A percentile compares a stretch with the other conserved stretches of the same genome.
Evolutionary conservation across 2,113 vertebrate species (phyloP).

Genomic region (Hemiscyllium ocellatum): DNA sequence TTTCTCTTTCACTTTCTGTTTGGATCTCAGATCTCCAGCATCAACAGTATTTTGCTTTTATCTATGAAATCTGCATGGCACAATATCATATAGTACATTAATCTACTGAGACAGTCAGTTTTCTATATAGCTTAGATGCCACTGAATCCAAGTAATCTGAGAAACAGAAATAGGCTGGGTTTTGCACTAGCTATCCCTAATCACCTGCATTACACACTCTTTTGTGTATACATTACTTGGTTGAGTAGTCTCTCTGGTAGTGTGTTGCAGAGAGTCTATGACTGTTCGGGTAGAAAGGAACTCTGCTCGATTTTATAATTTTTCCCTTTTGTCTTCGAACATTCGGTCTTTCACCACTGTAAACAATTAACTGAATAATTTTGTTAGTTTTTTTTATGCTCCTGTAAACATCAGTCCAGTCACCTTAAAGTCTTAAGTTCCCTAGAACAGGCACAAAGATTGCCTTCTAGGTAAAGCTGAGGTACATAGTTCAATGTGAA

Average conservation of each 20-base stretch:
- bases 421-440: not conserved
- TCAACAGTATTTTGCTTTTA: not conserved
- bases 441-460: not conserved
- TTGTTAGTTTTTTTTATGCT: not conserved
- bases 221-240: not conserved
- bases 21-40: no score
- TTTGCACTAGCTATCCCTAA: not conserved
- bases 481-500: not conserved
- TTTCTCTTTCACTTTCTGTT: no score
- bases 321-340: not conserved
- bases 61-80: not conserved
- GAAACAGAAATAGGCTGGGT: not conserved
- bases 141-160: not conserved
- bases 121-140: not conserved
- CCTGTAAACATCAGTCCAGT: not conserved
- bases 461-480: not conserved
- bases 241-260: not conserved
- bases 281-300: no score
- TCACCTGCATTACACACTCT: not conserved
- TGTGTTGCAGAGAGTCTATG: not conserved
- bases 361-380: not conserved
- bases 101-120: not conserved
- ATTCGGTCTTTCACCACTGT: not conserved
- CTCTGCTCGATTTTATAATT: not conserved
- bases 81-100: not conserved